Conservation (phyloP, 2,113 vertebrate genomes). For the Protomyctophum bolini region DNA sequence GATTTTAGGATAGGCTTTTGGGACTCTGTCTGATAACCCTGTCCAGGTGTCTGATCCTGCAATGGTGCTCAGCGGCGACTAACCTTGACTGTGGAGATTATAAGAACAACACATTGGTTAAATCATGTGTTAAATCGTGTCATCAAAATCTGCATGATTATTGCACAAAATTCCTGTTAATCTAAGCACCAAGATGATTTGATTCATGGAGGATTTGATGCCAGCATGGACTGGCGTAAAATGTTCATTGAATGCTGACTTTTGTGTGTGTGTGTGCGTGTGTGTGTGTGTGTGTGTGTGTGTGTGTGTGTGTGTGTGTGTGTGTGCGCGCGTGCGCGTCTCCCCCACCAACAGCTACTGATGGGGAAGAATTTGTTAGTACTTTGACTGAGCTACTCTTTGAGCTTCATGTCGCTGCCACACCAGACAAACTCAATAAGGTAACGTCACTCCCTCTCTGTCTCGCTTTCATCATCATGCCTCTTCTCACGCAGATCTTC, state of each 20-base stretch:
- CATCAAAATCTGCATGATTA: constrained; percentile 37
- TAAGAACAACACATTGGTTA: constrained; percentile 3
- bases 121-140: constrained; percentile 15
- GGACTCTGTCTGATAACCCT: too few relatives aligned
- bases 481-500: constrained; percentile 3
- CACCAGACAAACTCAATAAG: constrained; percentile 98
- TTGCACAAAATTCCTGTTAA: constrained; percentile 2
- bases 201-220: not conserved
- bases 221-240: constrained; percentile 37
- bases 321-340: constrained; percentile 31
- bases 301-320: constrained; percentile 35
- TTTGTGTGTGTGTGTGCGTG: not conserved
- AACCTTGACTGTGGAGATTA: constrained; percentile 12
- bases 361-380: constrained; percentile 89
- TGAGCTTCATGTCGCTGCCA: constrained; percentile 95
- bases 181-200: constrained; percentile 4
- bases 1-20: too few relatives aligned
- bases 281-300: constrained; percentile 14
- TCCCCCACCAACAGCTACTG: constrained; percentile 72
- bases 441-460: constrained; percentile 61
- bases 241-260: constrained; percentile 8
- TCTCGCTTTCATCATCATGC: too few relatives aligned
- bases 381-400: constrained; percentile 94
- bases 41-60: constrained; percentile 38
- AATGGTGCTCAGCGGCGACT: constrained; percentile 53